phyloP scores from a whole-genome alignment of 2,113 vertebrate species.

The Ploceus nigricollis region DNA sequence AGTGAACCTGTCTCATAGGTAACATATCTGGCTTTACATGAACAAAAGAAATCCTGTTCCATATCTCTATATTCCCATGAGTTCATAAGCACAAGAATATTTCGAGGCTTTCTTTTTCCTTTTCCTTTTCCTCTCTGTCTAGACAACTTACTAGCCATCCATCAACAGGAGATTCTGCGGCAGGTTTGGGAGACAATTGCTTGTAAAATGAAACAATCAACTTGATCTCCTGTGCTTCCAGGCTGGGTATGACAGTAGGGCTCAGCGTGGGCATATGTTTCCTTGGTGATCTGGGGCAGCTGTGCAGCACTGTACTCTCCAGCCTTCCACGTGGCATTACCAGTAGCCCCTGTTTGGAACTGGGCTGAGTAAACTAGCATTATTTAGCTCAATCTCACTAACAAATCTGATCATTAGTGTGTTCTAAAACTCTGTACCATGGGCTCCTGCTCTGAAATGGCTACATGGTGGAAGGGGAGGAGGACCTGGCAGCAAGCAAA shows the following conservation, averaged over 20 bases:
- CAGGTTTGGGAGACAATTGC: not conserved
- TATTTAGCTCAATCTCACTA: not conserved
- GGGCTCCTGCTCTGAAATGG: not conserved
- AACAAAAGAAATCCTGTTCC: not conserved
- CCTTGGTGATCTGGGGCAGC: not conserved
- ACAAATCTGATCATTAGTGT: not conserved
- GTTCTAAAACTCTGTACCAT: slow-evolving; percentile 14
- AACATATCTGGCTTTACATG: not conserved
- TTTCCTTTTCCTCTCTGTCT: not conserved
- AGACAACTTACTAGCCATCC: not conserved
- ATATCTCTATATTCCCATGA: not conserved
- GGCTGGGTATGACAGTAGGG: not conserved
- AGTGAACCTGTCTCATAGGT: not conserved
- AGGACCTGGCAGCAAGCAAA: slow-evolving; percentile 19
- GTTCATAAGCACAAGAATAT: not conserved
- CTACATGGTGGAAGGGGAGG: not conserved
- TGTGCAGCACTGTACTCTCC: not conserved
- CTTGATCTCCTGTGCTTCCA: not conserved
- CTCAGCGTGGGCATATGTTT: not conserved
- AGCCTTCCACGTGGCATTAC: not conserved
- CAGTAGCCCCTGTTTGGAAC: not conserved
- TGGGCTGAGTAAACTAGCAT: not conserved
- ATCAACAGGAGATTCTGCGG: not conserved
- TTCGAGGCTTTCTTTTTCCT: not conserved
- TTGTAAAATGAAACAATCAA: slow-evolving; percentile 32